A percentile compares a stretch with the other conserved stretches of the same genome.
phyloP scores from a whole-genome alignment of 1,140 invertebrate genomes.

The Monochamus saltuarius region DNA sequence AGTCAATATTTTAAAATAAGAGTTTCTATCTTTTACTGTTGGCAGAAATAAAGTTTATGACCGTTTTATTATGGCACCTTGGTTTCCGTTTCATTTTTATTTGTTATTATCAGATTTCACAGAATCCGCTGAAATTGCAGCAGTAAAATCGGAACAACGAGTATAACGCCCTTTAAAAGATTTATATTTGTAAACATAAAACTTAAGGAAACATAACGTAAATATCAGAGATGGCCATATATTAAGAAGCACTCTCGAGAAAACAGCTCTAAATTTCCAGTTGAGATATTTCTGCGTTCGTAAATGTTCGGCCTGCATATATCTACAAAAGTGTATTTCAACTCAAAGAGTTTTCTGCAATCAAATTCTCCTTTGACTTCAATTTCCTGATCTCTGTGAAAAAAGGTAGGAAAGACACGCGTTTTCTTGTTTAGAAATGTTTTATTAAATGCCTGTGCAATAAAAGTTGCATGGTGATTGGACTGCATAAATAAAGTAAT shows the following conservation, averaged over 20 bases:
- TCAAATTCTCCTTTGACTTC: background rate
- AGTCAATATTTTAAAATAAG: too few species aligned
- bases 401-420: too few species aligned
- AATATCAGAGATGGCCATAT: background rate
- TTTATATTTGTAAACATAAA: constrained; percentile 5
- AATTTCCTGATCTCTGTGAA: background rate
- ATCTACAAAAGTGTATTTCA: background rate
- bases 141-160: background rate
- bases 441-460: too few species aligned
- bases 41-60: too few species aligned
- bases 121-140: background rate
- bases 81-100: too few species aligned
- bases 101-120: too few species aligned
- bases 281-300: background rate
- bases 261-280: background rate
- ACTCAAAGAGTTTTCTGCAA: background rate
- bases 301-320: background rate
- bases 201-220: constrained; percentile 5
- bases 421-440: too few species aligned
- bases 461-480: too few species aligned
- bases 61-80: too few species aligned
- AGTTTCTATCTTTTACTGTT: too few species aligned
- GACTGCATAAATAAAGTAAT: too few species aligned
- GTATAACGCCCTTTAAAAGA: background rate
- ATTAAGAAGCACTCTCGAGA: constrained; percentile 3